Evolutionary conservation across 2,113 vertebrate species (phyloP).

Genomic region (Sminthopsis crassicaudata): DNA sequence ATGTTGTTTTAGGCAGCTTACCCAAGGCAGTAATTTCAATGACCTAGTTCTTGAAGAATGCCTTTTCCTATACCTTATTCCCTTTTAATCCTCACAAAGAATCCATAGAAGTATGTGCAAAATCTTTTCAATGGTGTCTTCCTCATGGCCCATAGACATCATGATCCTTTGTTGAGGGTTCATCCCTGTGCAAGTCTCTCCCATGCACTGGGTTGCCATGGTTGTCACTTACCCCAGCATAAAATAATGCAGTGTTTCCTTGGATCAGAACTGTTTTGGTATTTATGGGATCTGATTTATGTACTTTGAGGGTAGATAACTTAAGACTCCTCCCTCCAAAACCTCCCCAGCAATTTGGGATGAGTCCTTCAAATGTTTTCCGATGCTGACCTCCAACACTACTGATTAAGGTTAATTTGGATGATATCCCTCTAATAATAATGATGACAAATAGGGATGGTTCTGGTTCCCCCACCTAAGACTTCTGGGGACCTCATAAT

Average conservation of each 20-base stretch:
- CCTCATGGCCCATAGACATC: background rate
- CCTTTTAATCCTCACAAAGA: background rate
- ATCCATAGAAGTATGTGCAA: background rate
- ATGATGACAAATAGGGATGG: background rate
- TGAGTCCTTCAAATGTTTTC: background rate
- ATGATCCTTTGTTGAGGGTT: background rate
- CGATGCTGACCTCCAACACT: background rate
- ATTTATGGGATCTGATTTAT: background rate
- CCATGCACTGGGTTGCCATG: background rate
- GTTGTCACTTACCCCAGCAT: background rate
- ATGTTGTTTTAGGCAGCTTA: background rate
- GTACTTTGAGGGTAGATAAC: background rate
- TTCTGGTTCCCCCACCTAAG: background rate
- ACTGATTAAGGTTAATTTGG: background rate
- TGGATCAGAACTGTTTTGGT: background rate
- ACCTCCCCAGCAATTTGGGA: background rate
- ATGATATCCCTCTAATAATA: background rate
- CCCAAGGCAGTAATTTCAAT: background rate
- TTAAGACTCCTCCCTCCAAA: background rate
- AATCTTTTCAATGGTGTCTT: background rate
- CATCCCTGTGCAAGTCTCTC: background rate
- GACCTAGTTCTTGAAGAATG: background rate
- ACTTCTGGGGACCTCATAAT: background rate
- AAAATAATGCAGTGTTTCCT: background rate
- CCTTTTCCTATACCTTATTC: background rate